phyloP scores from a whole-genome alignment of 2,113 vertebrate genomes.

The Cercocebus atys region DNA sequence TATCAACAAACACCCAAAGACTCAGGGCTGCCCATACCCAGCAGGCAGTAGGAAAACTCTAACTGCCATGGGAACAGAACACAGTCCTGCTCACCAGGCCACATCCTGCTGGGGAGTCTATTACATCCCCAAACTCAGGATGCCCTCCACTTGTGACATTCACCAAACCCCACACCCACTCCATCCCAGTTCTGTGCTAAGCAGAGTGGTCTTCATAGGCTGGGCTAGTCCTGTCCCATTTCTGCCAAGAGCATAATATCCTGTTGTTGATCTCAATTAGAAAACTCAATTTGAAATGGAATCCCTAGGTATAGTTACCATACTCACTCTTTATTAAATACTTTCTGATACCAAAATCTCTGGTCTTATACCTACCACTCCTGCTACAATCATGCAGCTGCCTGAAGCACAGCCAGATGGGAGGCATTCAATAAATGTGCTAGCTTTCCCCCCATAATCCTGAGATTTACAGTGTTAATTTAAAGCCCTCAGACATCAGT shows the following conservation, averaged over 20 bases:
- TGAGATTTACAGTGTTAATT: slow-evolving; percentile 80
- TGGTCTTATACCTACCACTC: slow-evolving; percentile 24
- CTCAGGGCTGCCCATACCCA: not conserved
- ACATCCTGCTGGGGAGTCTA: not conserved
- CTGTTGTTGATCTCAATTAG: slow-evolving; percentile 46
- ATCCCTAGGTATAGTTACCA: slow-evolving; percentile 4
- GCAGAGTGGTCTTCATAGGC: not conserved
- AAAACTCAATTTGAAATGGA: slow-evolving; percentile 50
- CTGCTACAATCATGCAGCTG: slow-evolving; percentile 19
- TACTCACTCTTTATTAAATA: slow-evolving; percentile 51
- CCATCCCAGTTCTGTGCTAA: not conserved
- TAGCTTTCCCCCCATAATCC: slow-evolving; percentile 65
- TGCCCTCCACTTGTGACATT: not conserved
- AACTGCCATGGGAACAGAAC: not conserved
- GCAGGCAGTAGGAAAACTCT: not conserved
- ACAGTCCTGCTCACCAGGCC: not conserved
- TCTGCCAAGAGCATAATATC: not conserved
- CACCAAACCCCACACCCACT: not conserved
- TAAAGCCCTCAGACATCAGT: slow-evolving; percentile 76
- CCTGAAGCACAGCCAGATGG: slow-evolving; percentile 61
- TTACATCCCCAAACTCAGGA: not conserved
- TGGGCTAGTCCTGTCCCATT: not conserved
- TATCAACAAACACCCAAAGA: not conserved
- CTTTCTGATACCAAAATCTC: slow-evolving; percentile 45
- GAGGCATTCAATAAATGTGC: slow-evolving; percentile 69